Conservation (phyloP, 2,888 invertebrate genomes). For the Pandemis cinnamomeana region DNA sequence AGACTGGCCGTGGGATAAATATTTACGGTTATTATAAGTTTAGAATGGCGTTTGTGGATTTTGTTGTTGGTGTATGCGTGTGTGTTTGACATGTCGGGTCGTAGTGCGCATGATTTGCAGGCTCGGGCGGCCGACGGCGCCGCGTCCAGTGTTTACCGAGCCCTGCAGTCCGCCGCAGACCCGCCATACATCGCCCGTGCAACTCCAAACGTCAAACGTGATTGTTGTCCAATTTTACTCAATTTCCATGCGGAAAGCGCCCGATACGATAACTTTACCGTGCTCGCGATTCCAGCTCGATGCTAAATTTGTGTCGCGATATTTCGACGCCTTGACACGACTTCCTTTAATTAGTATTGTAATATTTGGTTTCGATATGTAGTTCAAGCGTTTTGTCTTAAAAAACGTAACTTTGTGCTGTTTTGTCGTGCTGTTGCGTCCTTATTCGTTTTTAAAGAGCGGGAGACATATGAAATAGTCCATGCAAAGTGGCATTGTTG, state of each 20-base stretch:
- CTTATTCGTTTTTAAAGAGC: background rate
- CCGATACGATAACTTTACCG: conserved; percentile 41
- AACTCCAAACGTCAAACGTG: conserved; percentile 80
- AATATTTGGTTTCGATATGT: conserved; percentile 29
- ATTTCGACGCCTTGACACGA: conserved; percentile 13
- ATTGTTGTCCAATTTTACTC: conserved; percentile 66
- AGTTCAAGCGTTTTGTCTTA: conserved; percentile 16
- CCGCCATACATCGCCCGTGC: conserved; percentile 82
- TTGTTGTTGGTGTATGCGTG: conserved; percentile 56
- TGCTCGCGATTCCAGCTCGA: conserved; percentile 20
- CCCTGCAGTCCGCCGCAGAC: conserved; percentile 58
- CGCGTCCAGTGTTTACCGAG: conserved; percentile 55
- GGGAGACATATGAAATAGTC: conserved; percentile 1
- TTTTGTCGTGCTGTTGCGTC: conserved; percentile 6
- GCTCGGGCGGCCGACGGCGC: conserved; percentile 40
- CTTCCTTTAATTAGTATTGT: conserved; percentile 34
- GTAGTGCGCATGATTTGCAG: conserved; percentile 37
- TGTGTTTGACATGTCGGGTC: conserved; percentile 48
- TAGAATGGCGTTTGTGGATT: conserved; percentile 67
- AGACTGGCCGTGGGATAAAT: conserved; percentile 87
- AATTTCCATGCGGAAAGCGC: conserved; percentile 49
- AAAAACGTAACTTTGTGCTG: conserved; percentile 10
- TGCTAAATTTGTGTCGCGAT: conserved; percentile 6
- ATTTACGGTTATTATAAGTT: conserved; percentile 80
- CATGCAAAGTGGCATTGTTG: conserved; percentile 47